Conservation (phyloP, 2,888 invertebrate species). For the Polylopha cassiicola region DNA sequence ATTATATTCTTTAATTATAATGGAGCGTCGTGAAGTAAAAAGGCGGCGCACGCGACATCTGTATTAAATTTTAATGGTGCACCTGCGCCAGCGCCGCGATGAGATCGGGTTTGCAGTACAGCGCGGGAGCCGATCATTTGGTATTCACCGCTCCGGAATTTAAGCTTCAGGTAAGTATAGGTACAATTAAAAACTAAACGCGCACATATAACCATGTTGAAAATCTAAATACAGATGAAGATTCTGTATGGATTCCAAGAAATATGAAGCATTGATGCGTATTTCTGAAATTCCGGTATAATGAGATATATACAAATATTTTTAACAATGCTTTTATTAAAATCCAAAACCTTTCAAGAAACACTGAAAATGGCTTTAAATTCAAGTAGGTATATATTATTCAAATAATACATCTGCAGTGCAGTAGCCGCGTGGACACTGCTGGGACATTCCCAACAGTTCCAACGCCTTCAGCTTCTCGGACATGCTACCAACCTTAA, state of each 20-base stretch:
- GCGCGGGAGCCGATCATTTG: conserved; percentile 48
- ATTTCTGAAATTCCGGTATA: too few species aligned
- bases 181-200: conserved; percentile 62
- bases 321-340: too few species aligned
- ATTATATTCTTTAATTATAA: conserved; percentile 75
- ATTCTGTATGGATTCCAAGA: not conserved
- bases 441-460: too few species aligned
- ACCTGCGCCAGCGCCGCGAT: conserved; percentile 63
- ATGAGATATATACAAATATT: too few species aligned
- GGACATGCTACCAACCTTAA: too few species aligned
- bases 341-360: too few species aligned
- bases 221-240: not conserved
- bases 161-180: conserved; percentile 49
- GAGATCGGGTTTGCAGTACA: conserved; percentile 44
- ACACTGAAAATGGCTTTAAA: too few species aligned
- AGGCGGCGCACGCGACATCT: conserved; percentile 72
- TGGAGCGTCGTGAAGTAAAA: conserved; percentile 65
- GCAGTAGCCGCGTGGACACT: too few species aligned
- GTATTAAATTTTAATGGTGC: conserved; percentile 75
- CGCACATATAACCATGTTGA: not conserved
- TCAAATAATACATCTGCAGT: too few species aligned
- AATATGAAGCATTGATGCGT: not conserved
- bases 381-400: too few species aligned
- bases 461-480: too few species aligned
- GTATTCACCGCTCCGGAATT: conserved; percentile 45